Conservation (phyloP, 2,797 vertebrate genomes). For the Remorina albescens region DNA sequence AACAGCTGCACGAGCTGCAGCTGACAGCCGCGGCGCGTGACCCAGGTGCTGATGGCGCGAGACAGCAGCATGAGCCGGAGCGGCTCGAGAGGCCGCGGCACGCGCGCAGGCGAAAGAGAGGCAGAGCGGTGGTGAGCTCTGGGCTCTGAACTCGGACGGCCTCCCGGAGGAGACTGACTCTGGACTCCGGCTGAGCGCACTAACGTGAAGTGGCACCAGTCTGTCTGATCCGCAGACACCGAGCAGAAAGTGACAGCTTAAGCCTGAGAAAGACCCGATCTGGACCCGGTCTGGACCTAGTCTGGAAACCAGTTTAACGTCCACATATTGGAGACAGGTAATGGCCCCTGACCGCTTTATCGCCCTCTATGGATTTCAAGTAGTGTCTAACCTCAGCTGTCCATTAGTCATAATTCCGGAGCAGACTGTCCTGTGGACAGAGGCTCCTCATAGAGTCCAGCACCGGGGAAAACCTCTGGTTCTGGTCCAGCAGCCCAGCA, state of each 20-base stretch:
- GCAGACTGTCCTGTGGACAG: too few species aligned
- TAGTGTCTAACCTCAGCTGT: conserved; percentile 40
- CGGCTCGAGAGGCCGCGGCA: conserved; percentile 53
- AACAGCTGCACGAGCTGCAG: conserved; percentile 11
- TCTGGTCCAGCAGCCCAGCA: too few species aligned
- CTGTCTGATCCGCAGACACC: too few species aligned
- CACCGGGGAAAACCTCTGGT: neutral
- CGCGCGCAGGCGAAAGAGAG: conserved; percentile 7
- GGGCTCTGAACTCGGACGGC: neutral
- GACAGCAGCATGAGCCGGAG: conserved; percentile 50
- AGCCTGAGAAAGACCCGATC: too few species aligned
- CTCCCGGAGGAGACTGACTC: neutral
- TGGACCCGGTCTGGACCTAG: too few species aligned
- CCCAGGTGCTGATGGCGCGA: conserved; percentile 52
- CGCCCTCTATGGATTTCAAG: neutral
- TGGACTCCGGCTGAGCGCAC: too few species aligned
- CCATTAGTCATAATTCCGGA: conserved; percentile 2
- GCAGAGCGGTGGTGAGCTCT: too few species aligned
- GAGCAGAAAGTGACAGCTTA: too few species aligned
- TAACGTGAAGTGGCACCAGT: too few species aligned
- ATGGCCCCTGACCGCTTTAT: neutral
- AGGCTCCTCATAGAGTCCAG: too few species aligned
- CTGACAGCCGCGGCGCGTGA: conserved; percentile 34
- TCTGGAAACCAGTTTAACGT: neutral
- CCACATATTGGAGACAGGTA: neutral